A percentile compares a stretch with the other conserved stretches of the same genome.
phyloP scores from a whole-genome alignment of 2,888 invertebrate genomes.

The Acanthosepion pharaonis region DNA sequence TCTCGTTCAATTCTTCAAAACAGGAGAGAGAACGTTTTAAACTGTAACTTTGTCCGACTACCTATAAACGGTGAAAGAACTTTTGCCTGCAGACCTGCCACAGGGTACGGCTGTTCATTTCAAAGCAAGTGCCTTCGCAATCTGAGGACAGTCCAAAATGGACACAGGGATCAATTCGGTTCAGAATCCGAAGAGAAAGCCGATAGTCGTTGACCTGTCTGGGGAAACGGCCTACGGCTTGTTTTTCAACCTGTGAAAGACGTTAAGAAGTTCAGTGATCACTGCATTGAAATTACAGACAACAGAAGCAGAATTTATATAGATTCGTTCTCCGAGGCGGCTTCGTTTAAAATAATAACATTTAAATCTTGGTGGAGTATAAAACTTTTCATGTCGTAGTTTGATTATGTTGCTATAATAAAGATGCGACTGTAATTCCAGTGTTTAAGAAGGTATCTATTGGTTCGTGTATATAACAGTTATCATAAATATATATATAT shows the following conservation, averaged over 20 bases:
- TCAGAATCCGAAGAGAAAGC: constrained; percentile 8
- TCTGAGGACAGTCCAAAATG: neutral
- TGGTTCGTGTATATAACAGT: too few species aligned
- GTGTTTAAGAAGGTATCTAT: too few species aligned
- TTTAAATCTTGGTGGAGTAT: too few species aligned
- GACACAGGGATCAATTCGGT: neutral
- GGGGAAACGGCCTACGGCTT: neutral
- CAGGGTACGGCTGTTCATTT: neutral
- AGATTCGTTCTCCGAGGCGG: too few species aligned
- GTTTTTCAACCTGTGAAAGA: neutral
- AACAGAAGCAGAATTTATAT: neutral
- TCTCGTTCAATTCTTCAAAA: neutral
- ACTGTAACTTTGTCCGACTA: neutral
- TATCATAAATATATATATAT: too few species aligned
- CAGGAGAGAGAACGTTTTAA: neutral
- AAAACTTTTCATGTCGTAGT: too few species aligned
- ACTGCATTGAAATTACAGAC: neutral
- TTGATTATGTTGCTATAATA: too few species aligned
- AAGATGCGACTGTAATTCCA: too few species aligned
- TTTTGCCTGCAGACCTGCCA: neutral
- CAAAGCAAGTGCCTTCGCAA: neutral
- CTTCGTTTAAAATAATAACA: too few species aligned
- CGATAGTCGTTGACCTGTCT: neutral
- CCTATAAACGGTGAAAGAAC: neutral
- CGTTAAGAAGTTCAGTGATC: neutral